A percentile compares a stretch with the other conserved stretches of the same genome.
Conservation (phyloP, 1,140 invertebrate genomes). For the Mesaphorura yosii region DNA sequence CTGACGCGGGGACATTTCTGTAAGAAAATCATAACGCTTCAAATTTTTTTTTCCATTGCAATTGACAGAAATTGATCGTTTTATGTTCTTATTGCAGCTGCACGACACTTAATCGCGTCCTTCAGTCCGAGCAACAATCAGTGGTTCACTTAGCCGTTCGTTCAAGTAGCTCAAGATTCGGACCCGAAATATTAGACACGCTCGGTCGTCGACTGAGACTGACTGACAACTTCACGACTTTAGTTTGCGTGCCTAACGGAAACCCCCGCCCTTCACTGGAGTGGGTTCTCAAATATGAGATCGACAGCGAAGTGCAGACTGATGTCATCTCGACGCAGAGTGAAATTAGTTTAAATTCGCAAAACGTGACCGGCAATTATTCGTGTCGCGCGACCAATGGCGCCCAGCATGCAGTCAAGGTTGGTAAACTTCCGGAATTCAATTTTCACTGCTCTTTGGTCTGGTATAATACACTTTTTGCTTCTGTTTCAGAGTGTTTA, state of each 20-base stretch:
- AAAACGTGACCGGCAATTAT: slow-evolving; percentile 13
- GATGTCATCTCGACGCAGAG: background rate
- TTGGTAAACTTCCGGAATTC: slow-evolving; percentile 1
- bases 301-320: background rate
- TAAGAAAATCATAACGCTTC: background rate
- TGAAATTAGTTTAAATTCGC: slow-evolving; percentile 4
- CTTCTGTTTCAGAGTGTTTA: background rate
- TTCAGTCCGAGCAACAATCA: background rate
- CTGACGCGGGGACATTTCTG: slow-evolving; percentile 8
- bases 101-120: background rate
- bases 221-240: background rate
- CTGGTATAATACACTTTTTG: background rate
- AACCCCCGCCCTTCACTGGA: background rate
- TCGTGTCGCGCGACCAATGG: slow-evolving; percentile 15
- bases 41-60: background rate
- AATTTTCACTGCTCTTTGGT: background rate
- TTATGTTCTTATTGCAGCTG: background rate
- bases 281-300: background rate
- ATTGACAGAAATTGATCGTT: background rate
- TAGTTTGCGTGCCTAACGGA: background rate
- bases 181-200: background rate
- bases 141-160: background rate
- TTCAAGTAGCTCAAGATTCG: background rate
- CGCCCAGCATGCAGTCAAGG: slow-evolving; percentile 1
- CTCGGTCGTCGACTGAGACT: background rate